Evolutionary conservation across 2,888 invertebrate species (phyloP).

Genomic region (Leucophenga maculata): DNA sequence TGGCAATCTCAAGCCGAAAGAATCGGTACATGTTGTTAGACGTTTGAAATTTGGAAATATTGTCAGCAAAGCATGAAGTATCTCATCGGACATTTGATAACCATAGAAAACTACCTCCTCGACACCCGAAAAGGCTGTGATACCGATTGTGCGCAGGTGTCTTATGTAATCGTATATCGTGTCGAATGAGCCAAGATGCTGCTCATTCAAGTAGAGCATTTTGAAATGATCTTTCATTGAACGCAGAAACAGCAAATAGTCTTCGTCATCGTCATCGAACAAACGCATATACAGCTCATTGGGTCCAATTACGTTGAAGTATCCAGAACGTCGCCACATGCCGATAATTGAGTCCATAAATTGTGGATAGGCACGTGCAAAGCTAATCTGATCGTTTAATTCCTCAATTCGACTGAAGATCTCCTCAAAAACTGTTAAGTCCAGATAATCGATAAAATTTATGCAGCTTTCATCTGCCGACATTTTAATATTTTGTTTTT

Average conservation of each 20-base stretch:
- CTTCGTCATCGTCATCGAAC: constrained; percentile 54
- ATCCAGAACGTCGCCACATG: constrained; percentile 45
- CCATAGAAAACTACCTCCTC: constrained; percentile 50
- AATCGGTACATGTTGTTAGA: constrained; percentile 53
- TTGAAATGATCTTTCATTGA: constrained; percentile 16
- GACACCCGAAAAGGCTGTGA: constrained; percentile 40
- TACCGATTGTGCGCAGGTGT: constrained; percentile 52
- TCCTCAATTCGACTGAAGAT: constrained; percentile 50
- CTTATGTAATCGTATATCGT: constrained; percentile 52
- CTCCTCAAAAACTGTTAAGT: constrained; percentile 55
- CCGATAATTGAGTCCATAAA: constrained; percentile 49
- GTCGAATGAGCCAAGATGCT: constrained; percentile 48
- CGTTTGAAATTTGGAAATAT: constrained; percentile 53
- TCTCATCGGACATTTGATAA: constrained; percentile 49
- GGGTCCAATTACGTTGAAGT: constrained; percentile 48
- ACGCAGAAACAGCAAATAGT: background rate
- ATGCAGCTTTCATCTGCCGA: no score
- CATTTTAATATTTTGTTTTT: no score
- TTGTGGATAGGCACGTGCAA: constrained; percentile 58
- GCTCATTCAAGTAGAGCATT: constrained; percentile 54
- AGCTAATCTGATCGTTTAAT: constrained; percentile 52
- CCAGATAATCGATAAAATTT: constrained; percentile 52
- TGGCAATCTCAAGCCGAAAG: constrained; percentile 45
- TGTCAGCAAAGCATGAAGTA: constrained; percentile 47
- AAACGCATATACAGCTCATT: constrained; percentile 45